Evolutionary conservation across 2,888 invertebrate genomes (phyloP).

Genomic region (Rhogogaster chlorosoma): DNA sequence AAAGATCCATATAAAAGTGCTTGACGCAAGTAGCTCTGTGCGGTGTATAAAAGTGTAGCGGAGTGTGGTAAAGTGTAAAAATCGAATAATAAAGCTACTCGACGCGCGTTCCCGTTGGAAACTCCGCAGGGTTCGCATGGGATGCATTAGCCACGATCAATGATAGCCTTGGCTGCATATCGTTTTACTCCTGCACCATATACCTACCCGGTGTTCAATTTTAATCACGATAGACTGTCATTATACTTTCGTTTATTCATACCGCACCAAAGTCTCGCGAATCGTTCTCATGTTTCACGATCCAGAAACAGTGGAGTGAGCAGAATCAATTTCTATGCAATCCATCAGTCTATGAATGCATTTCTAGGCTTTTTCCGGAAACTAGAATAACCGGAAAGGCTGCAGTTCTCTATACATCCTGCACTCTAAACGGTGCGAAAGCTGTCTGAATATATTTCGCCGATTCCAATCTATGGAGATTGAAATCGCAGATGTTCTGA

Average conservation of each 20-base stretch:
- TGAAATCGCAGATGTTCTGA: neutral
- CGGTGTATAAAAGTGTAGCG: conserved; percentile 38
- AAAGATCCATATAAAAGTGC: conserved; percentile 48
- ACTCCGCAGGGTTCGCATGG: conserved; percentile 31
- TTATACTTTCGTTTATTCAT: neutral
- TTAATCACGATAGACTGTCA: neutral
- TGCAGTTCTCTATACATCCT: neutral
- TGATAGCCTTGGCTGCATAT: conserved; percentile 37
- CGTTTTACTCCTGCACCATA: conserved; percentile 10
- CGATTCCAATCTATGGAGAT: neutral
- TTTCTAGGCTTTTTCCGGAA: neutral
- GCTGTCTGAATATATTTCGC: neutral
- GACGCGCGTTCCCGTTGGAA: neutral
- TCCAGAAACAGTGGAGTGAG: neutral
- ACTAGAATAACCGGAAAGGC: neutral
- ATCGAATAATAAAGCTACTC: conserved; percentile 45
- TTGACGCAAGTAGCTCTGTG: conserved; percentile 41
- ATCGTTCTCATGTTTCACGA: neutral
- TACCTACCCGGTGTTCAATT: conserved; percentile 29
- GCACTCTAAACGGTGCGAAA: neutral
- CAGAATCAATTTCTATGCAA: neutral
- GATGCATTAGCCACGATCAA: conserved; percentile 46
- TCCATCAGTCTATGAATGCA: neutral
- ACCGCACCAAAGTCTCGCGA: neutral
- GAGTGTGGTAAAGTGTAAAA: conserved; percentile 42